phyloP scores from a whole-genome alignment of 2,113 vertebrate species.

The Morone chrysops region DNA sequence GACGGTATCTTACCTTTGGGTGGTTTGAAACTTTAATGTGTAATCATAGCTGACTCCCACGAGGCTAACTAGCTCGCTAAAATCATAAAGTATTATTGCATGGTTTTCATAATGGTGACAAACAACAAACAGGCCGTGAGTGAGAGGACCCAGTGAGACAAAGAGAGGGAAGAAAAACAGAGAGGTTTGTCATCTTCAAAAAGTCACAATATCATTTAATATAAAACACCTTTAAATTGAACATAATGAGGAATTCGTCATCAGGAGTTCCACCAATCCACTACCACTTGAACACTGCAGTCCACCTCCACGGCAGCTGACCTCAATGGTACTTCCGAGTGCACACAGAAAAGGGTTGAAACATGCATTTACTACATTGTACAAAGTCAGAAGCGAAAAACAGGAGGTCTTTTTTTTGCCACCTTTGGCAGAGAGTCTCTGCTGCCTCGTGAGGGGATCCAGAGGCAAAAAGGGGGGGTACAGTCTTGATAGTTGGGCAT shows the following conservation, averaged over 20 bases:
- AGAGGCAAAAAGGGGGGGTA: slow-evolving; percentile 69
- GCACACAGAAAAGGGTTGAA: slow-evolving; percentile 83
- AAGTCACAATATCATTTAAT: slow-evolving; percentile 88
- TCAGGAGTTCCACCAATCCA: slow-evolving; percentile 69
- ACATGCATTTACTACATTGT: slow-evolving; percentile 87
- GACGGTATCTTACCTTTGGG: slow-evolving; percentile 68
- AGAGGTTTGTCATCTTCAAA: slow-evolving; percentile 77
- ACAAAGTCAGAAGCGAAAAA: slow-evolving; percentile 81
- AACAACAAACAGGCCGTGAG: slow-evolving; percentile 27
- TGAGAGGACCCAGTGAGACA: slow-evolving; percentile 21
- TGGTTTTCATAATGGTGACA: slow-evolving; percentile 63
- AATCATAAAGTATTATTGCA: slow-evolving; percentile 71
- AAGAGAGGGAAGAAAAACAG: slow-evolving; percentile 49
- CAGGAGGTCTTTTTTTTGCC: slow-evolving; percentile 66
- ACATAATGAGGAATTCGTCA: slow-evolving; percentile 76
- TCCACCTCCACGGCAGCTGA: slow-evolving; percentile 64
- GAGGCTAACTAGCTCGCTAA: slow-evolving; percentile 48
- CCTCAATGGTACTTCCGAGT: slow-evolving; percentile 72
- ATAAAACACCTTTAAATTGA: slow-evolving; percentile 86
- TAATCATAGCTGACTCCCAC: slow-evolving; percentile 59
- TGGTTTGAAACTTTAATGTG: slow-evolving; percentile 74
- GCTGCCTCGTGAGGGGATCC: slow-evolving; percentile 77
- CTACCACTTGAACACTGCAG: slow-evolving; percentile 60
- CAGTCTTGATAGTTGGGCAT: slow-evolving; percentile 82
- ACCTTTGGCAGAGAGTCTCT: slow-evolving; percentile 70